phyloP scores from a whole-genome alignment of 2,888 invertebrate species.

The Serripes groenlandicus region DNA sequence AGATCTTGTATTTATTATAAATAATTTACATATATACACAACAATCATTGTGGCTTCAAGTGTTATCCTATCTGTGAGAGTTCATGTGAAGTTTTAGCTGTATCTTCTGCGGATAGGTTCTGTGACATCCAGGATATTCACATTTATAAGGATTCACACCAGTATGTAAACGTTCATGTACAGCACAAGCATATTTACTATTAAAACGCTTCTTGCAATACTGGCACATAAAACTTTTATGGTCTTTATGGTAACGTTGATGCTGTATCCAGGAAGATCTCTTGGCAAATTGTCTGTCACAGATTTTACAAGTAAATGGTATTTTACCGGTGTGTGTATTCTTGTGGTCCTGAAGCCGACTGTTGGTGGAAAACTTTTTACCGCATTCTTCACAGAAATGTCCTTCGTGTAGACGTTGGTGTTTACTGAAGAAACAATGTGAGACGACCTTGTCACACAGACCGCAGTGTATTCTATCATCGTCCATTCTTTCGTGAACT shows the following conservation, averaged over 20 bases:
- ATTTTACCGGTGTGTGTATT: constrained; percentile 48
- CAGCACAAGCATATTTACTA: constrained; percentile 62
- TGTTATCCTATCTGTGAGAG: constrained; percentile 17
- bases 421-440: constrained; percentile 61
- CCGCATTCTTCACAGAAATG: constrained; percentile 55
- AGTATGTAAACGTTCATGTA: constrained; percentile 63
- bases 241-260: constrained; percentile 61
- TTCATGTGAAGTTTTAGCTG: constrained; percentile 50
- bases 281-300: constrained; percentile 57
- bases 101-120: constrained; percentile 62
- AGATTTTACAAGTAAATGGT: constrained; percentile 49
- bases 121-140: constrained; percentile 54
- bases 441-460: constrained; percentile 58
- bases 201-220: constrained; percentile 60
- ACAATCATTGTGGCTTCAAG: too few relatives aligned
- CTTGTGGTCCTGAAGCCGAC: constrained; percentile 62
- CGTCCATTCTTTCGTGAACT: constrained; percentile 39
- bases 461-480: constrained; percentile 54
- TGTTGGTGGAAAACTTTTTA: constrained; percentile 60
- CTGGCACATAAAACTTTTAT: constrained; percentile 44
- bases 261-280: constrained; percentile 60
- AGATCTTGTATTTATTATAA: too few relatives aligned
- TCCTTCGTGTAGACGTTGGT: constrained; percentile 60
- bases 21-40: too few relatives aligned
- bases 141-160: constrained; percentile 64